Evolutionary conservation across 2,113 vertebrate genomes (phyloP).

Genomic region (Oxygymnocypris stewartii): DNA sequence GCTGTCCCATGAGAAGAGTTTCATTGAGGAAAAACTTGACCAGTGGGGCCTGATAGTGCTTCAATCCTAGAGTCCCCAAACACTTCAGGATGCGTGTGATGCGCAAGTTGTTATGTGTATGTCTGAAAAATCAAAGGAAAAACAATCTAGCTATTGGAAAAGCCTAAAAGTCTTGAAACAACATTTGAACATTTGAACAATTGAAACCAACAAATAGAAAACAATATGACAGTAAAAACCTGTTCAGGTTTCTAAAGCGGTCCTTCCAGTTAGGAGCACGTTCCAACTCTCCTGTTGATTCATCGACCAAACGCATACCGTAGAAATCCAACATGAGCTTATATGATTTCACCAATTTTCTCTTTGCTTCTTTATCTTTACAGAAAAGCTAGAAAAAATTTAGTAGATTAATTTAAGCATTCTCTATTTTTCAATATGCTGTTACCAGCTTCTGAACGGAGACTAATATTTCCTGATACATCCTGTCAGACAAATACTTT

Average conservation of each 20-base stretch:
- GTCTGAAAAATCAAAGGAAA: constrained; percentile 67
- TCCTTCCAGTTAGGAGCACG: constrained; percentile 76
- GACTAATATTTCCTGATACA: background rate
- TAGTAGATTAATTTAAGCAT: background rate
- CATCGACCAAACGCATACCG: constrained; percentile 74
- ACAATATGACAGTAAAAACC: constrained; percentile 67
- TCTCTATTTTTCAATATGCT: background rate
- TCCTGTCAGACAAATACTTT: background rate
- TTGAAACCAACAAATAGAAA: background rate
- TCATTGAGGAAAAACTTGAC: constrained; percentile 87
- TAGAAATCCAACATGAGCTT: constrained; percentile 93
- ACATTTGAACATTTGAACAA: too few relatives aligned
- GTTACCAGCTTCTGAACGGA: background rate
- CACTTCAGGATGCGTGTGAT: constrained; percentile 95
- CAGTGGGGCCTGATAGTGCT: constrained; percentile 83
- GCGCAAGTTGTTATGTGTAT: constrained; percentile 87
- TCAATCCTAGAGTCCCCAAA: constrained; percentile 85
- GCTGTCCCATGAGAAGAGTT: constrained; percentile 71
- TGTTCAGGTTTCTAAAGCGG: constrained; percentile 83
- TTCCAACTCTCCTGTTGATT: constrained; percentile 72
- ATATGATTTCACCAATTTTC: constrained; percentile 81
- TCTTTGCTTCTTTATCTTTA: constrained; percentile 60
- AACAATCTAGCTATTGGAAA: background rate
- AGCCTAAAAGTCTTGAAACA: background rate
- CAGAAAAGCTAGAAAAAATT: constrained; percentile 73